phyloP scores from a whole-genome alignment of 1,140 invertebrate genomes.

The Lucilia cuprina region DNA sequence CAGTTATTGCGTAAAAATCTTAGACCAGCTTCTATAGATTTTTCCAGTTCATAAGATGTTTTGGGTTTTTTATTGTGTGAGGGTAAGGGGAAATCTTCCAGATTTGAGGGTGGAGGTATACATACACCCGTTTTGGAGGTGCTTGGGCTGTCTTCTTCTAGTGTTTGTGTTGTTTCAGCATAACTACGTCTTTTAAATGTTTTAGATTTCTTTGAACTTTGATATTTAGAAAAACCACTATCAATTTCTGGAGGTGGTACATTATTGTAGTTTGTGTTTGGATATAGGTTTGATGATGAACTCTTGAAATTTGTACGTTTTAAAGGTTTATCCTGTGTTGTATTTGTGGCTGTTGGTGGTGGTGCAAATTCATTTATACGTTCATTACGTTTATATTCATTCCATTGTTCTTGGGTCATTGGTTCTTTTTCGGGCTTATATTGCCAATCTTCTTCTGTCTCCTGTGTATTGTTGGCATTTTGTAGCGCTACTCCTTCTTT shows the following conservation, averaged over 20 bases:
- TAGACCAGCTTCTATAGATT: slow-evolving; percentile 73
- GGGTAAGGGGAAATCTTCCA: slow-evolving; percentile 66
- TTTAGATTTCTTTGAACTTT: slow-evolving; percentile 40
- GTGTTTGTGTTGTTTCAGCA: not conserved
- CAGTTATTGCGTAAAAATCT: slow-evolving; percentile 71
- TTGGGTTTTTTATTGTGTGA: slow-evolving; percentile 43
- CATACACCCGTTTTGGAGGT: slow-evolving; percentile 47
- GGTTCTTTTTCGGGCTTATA: slow-evolving; percentile 65
- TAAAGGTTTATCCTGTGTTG: slow-evolving; percentile 52
- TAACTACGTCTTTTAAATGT: slow-evolving; percentile 53
- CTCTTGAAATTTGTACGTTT: slow-evolving; percentile 59
- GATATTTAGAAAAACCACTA: slow-evolving; percentile 44
- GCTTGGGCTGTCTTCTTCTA: slow-evolving; percentile 41
- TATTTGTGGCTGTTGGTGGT: not conserved
- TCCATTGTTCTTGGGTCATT: slow-evolving; percentile 83
- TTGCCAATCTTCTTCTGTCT: slow-evolving; percentile 48
- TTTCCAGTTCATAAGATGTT: slow-evolving; percentile 64
- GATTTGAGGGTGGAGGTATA: slow-evolving; percentile 71
- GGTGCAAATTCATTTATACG: slow-evolving; percentile 76
- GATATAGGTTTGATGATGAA: slow-evolving; percentile 29
- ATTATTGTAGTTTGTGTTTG: not conserved
- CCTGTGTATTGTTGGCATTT: not conserved
- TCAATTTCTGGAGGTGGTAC: slow-evolving; percentile 12
- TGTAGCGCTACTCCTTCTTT: slow-evolving; percentile 60
- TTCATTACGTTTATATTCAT: slow-evolving; percentile 74